Percentiles rank a stretch among this genome's conserved stretches.
These are phyloP conservation scores for Austrofundulus limnaeus DNA, from an alignment of 2,113 vertebrate genomes.

Conservation along the genomic window DNA sequence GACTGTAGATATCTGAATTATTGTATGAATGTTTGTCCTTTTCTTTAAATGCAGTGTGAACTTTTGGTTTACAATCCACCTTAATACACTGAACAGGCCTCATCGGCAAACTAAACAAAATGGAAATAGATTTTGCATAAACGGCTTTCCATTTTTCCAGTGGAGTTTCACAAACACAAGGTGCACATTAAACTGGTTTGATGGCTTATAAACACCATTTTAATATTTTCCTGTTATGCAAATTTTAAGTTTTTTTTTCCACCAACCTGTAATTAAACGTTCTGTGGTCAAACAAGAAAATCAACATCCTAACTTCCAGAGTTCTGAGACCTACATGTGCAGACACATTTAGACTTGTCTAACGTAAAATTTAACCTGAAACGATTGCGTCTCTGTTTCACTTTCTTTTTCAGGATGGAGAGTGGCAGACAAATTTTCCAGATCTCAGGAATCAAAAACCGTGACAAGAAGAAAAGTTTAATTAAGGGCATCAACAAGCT, in stretches of 20 bases:
- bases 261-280: background rate
- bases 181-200: background rate
- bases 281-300: conserved; percentile 23
- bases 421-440: conserved; percentile 68
- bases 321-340: rapidly evolving
- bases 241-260: background rate
- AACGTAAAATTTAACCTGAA: background rate
- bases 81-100: too few relatives aligned
- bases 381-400: background rate
- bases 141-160: too few relatives aligned
- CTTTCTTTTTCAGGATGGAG: conserved; percentile 57
- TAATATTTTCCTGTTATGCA: background rate
- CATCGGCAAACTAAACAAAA: too few relatives aligned
- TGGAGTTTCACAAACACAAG: background rate
- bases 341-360: too few relatives aligned
- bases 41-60: too few relatives aligned
- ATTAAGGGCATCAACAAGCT: conserved; percentile 70
- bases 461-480: conserved; percentile 63
- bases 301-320: background rate
- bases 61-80: too few relatives aligned
- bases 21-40: too few relatives aligned
- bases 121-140: too few relatives aligned
- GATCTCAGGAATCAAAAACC: conserved; percentile 78
- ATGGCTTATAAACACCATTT: background rate
- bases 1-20: too few relatives aligned